These are phyloP conservation scores for Mesorhabditis belari DNA, from an alignment of 2,888 invertebrate genomes.

Conservation along the genomic window DNA sequence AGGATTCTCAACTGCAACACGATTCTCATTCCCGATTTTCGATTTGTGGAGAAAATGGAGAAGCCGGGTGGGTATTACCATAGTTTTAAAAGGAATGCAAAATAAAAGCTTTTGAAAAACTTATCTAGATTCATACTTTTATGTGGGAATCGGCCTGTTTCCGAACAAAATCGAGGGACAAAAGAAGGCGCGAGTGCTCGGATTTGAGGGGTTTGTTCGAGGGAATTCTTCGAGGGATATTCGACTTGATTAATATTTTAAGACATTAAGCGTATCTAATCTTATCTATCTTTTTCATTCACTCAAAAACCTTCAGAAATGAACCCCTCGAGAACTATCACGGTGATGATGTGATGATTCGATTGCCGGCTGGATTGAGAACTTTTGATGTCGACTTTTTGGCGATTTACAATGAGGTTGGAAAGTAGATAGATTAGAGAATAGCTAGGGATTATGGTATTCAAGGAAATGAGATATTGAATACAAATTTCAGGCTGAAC, in stretches of 20 bases:
- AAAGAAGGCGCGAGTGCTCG: constrained; percentile 9
- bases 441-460: too few species aligned
- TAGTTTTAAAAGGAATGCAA: too few species aligned
- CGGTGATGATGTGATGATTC: constrained; percentile 20
- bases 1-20: constrained; percentile 31
- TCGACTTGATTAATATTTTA: too few species aligned
- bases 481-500: neutral
- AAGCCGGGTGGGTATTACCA: constrained; percentile 2
- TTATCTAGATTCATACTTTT: constrained; percentile 15
- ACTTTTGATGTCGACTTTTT: constrained; percentile 31
- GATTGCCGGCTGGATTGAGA: constrained; percentile 22
- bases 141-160: constrained; percentile 18
- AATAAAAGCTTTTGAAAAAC: neutral
- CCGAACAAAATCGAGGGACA: constrained; percentile 15
- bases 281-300: too few species aligned
- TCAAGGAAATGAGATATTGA: too few species aligned
- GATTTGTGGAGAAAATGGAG: constrained; percentile 2
- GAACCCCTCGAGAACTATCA: constrained; percentile 12
- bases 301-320: too few species aligned
- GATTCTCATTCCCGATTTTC: constrained; percentile 17
- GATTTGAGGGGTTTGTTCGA: constrained; percentile 2
- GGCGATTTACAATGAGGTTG: constrained; percentile 12
- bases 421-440: neutral
- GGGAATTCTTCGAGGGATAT: too few species aligned
- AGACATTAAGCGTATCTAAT: neutral